A percentile compares a stretch with the other conserved stretches of the same genome.
phyloP scores from a whole-genome alignment of 2,888 invertebrate species.

The Euplexia lucipara region DNA sequence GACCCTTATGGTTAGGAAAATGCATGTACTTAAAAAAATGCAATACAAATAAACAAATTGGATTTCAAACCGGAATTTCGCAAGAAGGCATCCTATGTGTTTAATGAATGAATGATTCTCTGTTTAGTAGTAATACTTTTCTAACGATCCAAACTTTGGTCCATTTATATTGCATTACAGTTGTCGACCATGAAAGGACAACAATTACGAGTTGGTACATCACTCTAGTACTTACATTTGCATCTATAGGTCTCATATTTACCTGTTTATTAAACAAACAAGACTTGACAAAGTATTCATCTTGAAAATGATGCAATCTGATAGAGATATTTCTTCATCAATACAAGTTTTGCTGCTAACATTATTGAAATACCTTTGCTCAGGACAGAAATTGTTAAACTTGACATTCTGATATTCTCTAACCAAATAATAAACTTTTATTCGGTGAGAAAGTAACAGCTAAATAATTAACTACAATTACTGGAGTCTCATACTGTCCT shows the following conservation, averaged over 20 bases:
- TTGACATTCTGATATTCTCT: background rate
- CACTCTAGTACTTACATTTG: conserved; percentile 2
- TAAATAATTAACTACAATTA: background rate
- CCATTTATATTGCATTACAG: background rate
- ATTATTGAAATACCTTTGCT: conserved; percentile 23
- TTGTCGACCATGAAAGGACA: conserved; percentile 26
- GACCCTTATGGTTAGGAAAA: no score
- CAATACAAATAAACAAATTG: background rate
- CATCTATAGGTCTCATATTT: conserved; percentile 29
- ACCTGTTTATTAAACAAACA: conserved; percentile 30
- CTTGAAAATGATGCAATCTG: conserved; percentile 55
- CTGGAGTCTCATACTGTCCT: background rate
- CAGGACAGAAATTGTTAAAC: background rate
- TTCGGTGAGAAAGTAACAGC: background rate
- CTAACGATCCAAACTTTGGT: background rate
- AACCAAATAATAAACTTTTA: background rate
- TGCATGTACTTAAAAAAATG: background rate
- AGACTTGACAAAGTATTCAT: conserved; percentile 26
- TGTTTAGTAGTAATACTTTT: conserved; percentile 1
- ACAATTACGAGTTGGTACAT: conserved; percentile 1
- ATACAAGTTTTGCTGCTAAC: conserved; percentile 20
- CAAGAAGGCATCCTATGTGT: background rate
- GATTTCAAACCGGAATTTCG: background rate
- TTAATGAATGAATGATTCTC: no score
- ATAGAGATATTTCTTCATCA: conserved; percentile 46